Percentiles rank a stretch among this genome's conserved stretches.
These are phyloP conservation scores for Sinelater perroti DNA, from an alignment of 2,888 invertebrate species.

Conservation along the genomic window DNA sequence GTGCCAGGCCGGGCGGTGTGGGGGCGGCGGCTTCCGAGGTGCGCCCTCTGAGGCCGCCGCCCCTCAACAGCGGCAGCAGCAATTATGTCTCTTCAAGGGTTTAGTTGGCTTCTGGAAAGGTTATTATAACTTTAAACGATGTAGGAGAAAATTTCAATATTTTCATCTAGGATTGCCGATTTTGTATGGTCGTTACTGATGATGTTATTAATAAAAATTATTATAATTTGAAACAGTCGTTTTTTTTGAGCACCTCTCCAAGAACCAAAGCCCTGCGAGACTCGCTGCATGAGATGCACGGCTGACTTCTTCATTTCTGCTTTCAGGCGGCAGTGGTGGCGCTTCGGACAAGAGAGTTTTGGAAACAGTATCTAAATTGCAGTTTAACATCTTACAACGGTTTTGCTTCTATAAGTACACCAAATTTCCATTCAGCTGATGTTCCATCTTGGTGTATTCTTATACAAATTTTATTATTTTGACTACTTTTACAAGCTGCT, in stretches of 20 bases:
- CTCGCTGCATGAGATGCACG: conserved; percentile 38
- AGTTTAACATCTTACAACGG: conserved; percentile 48
- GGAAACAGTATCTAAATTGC: conserved; percentile 57
- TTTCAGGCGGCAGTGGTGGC: conserved; percentile 54
- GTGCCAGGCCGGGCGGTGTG: conserved; percentile 32
- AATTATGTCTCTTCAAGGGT: conserved; percentile 74
- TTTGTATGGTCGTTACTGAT: conserved; percentile 46
- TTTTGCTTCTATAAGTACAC: conserved; percentile 49
- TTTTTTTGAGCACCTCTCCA: conserved; percentile 52
- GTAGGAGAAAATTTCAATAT: conserved; percentile 68
- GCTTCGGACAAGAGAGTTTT: conserved; percentile 41
- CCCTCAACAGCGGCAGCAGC: conserved; percentile 67
- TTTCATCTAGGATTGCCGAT: conserved; percentile 45
- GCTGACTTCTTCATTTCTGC: conserved; percentile 48
- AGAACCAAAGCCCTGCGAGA: conserved; percentile 56
- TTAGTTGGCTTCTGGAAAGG: conserved; percentile 84
- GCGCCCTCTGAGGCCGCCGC: conserved; percentile 40
- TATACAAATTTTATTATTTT: conserved; percentile 42
- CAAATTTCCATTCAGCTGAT: conserved; percentile 37
- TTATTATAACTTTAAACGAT: conserved; percentile 81
- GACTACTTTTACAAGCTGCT: conserved; percentile 41
- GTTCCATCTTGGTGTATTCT: conserved; percentile 37
- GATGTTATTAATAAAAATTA: conserved; percentile 53
- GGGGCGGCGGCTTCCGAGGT: conserved; percentile 33
- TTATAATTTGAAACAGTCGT: conserved; percentile 47